phyloP scores from a whole-genome alignment of 2,888 invertebrate genomes.

The Abscondita cerata region DNA sequence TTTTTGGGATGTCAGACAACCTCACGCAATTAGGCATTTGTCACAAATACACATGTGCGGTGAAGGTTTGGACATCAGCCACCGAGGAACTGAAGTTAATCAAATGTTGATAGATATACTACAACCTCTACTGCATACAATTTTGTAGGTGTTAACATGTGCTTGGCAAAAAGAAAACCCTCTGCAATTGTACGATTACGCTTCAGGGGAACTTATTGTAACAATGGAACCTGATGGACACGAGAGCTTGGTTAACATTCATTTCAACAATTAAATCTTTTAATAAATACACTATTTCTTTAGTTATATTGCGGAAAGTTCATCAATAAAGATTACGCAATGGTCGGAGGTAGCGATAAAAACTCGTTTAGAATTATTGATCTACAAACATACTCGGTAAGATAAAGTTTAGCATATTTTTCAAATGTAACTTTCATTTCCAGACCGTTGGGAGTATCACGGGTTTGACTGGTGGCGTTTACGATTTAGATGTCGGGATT shows the following conservation, averaged over 20 bases:
- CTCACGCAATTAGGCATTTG: constrained; percentile 65
- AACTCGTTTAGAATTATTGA: constrained; percentile 69
- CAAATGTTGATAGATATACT: neutral
- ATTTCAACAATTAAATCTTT: neutral
- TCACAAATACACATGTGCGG: constrained; percentile 70
- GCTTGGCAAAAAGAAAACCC: constrained; percentile 69
- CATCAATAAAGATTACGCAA: constrained; percentile 63
- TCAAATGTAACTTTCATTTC: too few species aligned
- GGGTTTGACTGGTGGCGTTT: constrained; percentile 65
- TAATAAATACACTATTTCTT: constrained; percentile 42
- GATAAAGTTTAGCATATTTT: too few species aligned
- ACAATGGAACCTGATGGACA: constrained; percentile 64
- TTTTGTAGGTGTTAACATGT: constrained; percentile 66
- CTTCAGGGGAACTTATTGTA: constrained; percentile 67
- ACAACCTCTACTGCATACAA: neutral
- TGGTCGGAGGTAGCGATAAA: constrained; percentile 68
- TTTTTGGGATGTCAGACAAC: constrained; percentile 73
- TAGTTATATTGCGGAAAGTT: constrained; percentile 70
- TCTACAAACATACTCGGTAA: constrained; percentile 64
- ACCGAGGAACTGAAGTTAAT: constrained; percentile 21
- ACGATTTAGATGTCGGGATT: constrained; percentile 65
- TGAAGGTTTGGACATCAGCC: constrained; percentile 69
- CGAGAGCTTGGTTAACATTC: constrained; percentile 44
- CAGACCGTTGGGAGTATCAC: constrained; percentile 65
- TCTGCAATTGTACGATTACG: constrained; percentile 72